Evolutionary conservation across 2,113 vertebrate genomes (phyloP).

Genomic region (Brachyistius frenatus): DNA sequence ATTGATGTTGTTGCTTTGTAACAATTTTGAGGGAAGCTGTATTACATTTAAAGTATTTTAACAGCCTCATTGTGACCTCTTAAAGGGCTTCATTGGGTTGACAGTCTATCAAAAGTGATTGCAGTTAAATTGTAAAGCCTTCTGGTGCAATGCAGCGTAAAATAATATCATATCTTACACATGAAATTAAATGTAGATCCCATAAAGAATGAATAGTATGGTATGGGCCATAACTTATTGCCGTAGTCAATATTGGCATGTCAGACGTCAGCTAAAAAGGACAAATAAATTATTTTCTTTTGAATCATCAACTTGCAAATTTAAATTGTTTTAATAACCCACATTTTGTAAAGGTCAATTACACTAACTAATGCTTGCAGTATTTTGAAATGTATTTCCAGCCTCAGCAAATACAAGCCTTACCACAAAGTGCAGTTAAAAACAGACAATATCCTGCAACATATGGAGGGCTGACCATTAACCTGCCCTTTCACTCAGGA

Average conservation of each 20-base stretch:
- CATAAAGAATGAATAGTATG: too few relatives aligned
- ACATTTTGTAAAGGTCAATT: slow-evolving; percentile 16
- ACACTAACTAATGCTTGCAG: not conserved
- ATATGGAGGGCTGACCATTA: slow-evolving; percentile 57
- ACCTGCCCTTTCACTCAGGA: slow-evolving; percentile 52
- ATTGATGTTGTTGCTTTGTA: slow-evolving; percentile 5
- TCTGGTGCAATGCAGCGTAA: not conserved
- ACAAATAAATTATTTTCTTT: slow-evolving; percentile 1
- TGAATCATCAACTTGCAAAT: not conserved
- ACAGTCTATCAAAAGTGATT: not conserved
- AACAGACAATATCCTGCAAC: slow-evolving; percentile 39
- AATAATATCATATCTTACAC: not conserved
- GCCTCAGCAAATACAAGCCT: slow-evolving; percentile 20
- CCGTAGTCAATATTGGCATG: too few relatives aligned
- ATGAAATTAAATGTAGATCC: too few relatives aligned
- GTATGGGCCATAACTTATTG: too few relatives aligned
- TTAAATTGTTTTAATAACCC: slow-evolving; percentile 15
- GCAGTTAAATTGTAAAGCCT: not conserved
- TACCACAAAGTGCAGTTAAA: not conserved
- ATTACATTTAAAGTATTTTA: not conserved
- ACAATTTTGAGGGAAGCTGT: not conserved
- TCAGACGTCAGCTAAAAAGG: slow-evolving; percentile 1
- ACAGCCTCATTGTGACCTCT: not conserved
- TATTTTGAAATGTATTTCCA: slow-evolving; percentile 17
- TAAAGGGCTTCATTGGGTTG: not conserved